These are phyloP conservation scores for Drosophila mayaguana DNA, from an alignment of 2,888 invertebrate genomes.

Conservation along the genomic window DNA sequence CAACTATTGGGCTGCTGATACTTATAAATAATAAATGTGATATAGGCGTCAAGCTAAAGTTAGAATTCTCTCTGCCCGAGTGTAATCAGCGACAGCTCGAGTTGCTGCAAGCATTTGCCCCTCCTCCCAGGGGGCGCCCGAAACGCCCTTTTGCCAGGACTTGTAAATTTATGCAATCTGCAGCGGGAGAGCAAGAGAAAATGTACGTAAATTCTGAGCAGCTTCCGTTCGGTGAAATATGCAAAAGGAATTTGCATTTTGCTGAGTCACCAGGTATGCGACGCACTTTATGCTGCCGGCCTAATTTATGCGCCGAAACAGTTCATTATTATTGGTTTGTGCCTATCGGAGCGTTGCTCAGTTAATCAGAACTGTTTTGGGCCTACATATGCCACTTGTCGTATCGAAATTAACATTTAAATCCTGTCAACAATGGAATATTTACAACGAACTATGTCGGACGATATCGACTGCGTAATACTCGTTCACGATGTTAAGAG, in stretches of 20 bases:
- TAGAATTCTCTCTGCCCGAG: neutral
- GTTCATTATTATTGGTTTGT: slow-evolving; percentile 39
- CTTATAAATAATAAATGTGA: neutral
- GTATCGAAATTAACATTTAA: neutral
- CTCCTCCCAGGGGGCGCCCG: slow-evolving; percentile 10
- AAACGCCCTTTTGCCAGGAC: slow-evolving; percentile 24
- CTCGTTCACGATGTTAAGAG: too few species aligned
- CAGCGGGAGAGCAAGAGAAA: slow-evolving; percentile 27
- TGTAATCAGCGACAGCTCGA: neutral
- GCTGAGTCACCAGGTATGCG: slow-evolving; percentile 25
- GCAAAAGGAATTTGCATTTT: slow-evolving; percentile 47
- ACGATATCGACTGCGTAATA: neutral
- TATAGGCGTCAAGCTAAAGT: neutral
- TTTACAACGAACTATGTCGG: neutral
- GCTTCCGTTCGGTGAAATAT: slow-evolving; percentile 38
- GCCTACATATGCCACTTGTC: neutral
- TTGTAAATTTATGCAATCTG: slow-evolving; percentile 55
- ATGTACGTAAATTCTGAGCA: slow-evolving; percentile 37
- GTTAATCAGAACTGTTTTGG: slow-evolving; percentile 7
- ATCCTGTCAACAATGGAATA: neutral
- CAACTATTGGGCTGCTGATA: neutral
- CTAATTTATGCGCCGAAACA: slow-evolving; percentile 30
- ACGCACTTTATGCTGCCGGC: slow-evolving; percentile 15
- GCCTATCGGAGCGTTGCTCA: slow-evolving; percentile 16
- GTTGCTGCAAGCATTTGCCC: neutral